Evolutionary conservation across 1,140 invertebrate species (phyloP).

Genomic region (Drosophila leontia): DNA sequence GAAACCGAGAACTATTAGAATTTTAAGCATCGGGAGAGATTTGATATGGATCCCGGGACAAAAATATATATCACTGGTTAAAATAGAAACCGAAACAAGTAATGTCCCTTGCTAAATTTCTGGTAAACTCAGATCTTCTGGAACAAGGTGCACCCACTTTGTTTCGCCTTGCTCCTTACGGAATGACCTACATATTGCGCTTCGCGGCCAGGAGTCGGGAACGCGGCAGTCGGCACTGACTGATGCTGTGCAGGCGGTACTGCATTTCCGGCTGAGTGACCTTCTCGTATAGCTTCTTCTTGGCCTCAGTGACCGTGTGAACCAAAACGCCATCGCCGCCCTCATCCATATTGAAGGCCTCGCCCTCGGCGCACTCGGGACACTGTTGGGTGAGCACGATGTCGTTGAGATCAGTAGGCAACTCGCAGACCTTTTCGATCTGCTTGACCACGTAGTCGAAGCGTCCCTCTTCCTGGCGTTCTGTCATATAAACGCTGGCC

Average conservation of each 20-base stretch:
- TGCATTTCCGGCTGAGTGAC: conserved; percentile 79
- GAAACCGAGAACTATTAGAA: background rate
- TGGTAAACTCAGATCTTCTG: background rate
- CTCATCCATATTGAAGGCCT: conserved; percentile 78
- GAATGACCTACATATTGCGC: conserved; percentile 49
- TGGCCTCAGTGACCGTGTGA: conserved; percentile 64
- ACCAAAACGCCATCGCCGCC: conserved; percentile 66
- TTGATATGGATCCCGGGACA: background rate
- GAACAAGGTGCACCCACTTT: background rate
- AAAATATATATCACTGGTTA: background rate
- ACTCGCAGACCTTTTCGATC: conserved; percentile 70
- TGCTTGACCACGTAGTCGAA: conserved; percentile 67
- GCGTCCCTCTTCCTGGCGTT: conserved; percentile 57
- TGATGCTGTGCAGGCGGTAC: conserved; percentile 76
- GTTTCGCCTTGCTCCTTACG: too few relatives aligned
- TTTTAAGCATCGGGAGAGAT: background rate
- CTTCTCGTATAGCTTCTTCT: conserved; percentile 76
- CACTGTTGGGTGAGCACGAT: conserved; percentile 78
- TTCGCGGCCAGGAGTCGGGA: conserved; percentile 70
- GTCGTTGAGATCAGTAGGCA: conserved; percentile 71
- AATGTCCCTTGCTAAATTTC: background rate
- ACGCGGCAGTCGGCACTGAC: conserved; percentile 71
- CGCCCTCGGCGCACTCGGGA: conserved; percentile 77
- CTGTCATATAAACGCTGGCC: conserved; percentile 65
- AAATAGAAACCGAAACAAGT: conserved; percentile 2